Evolutionary conservation across 2,797 vertebrate genomes (phyloP), one percentile per base, ranked within the genome.

Genomic region (Arremon aurantiirostris): DNA sequence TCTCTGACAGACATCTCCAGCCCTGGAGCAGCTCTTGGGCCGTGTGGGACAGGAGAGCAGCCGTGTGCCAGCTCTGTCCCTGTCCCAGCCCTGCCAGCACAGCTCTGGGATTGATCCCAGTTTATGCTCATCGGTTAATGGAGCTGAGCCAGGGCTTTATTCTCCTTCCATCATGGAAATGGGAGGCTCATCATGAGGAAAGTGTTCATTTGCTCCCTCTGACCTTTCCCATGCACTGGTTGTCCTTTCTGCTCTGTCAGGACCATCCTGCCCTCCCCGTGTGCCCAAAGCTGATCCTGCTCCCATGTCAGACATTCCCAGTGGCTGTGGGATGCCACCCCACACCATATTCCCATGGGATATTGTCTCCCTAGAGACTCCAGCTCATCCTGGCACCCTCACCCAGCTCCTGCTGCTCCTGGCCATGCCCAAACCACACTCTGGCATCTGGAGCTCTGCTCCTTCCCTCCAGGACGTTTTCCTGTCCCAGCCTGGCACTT

Each of bases 11-110:
- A 34, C 3, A 1, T 46, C 18, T 82, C 32, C 6, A 3, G 32
- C 28, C 19, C 69, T 3, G 5, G 22, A 44, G 28, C 37, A 44
- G 68, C 13, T 37, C 57, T 83, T 66, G 23, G 57, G 60, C 59
- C 2, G 0, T 2, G 5, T 17, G 39, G 66, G 41, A 49, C 2
- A 19, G 61, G 35, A 0, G 0, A 44, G 28, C 6, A 2, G 16
- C 44, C 0, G 0, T 13, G 20, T 55, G 18, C 14, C 8, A 1
- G 66, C 70, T 19, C 73, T 4, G 0, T 75, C 49, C n/a, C 8
- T 49, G 57, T 73, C 44, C 66, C 63, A 66, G 49, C 18, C 19
- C n/a, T 46, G 47, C n/a, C 64, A 47, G 57, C 27, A 30, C 1
- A 0, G 37, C 79, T 71, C 66, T 0, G 4, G 46, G 39, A 37